Evolutionary conservation across 2,888 invertebrate species (phyloP).

Genomic region (Dorcus hopei): DNA sequence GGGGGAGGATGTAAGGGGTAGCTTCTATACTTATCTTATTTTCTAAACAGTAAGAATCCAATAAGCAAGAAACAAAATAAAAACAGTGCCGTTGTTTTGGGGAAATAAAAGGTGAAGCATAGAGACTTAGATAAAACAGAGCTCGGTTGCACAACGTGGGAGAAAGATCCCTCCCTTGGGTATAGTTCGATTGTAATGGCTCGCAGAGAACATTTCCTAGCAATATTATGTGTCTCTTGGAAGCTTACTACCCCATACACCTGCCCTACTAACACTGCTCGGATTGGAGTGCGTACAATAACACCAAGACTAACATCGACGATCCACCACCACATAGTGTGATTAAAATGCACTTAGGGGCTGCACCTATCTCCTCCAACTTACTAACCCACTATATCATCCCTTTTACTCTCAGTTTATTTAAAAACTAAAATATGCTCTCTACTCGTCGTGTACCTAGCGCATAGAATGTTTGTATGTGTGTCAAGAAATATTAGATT

Average conservation of each 20-base stretch:
- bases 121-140: conserved; percentile 28
- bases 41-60: background rate
- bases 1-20: no score
- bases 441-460: no score
- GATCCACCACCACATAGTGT: no score
- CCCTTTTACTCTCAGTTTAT: no score
- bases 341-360: no score
- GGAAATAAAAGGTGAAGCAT: conserved; percentile 25
- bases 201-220: conserved; percentile 30
- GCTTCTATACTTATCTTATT: background rate
- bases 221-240: conserved; percentile 31
- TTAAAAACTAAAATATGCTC: no score
- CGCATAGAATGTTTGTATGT: no score
- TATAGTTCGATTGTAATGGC: conserved; percentile 35
- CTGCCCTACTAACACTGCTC: background rate
- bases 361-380: no score
- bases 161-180: conserved; percentile 29
- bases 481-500: background rate
- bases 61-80: background rate
- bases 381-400: no score
- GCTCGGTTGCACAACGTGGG: conserved; percentile 23
- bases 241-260: background rate
- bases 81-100: background rate
- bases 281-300: background rate
- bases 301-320: background rate